These are phyloP conservation scores for Aphrophora alni DNA, from an alignment of 2,888 invertebrate genomes.

Conservation along the genomic window DNA sequence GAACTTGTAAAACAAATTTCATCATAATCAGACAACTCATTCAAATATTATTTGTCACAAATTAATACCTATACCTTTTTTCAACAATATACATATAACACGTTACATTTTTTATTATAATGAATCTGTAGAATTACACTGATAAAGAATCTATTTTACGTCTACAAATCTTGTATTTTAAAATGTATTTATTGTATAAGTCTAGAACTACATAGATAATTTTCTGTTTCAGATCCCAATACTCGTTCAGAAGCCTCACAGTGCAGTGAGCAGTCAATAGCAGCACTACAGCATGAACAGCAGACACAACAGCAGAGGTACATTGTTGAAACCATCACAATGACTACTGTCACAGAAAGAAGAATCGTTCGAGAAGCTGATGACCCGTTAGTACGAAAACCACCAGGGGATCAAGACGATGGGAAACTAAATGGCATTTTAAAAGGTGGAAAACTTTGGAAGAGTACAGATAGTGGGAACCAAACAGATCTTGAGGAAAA, in stretches of 20 bases:
- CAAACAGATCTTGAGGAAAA: conserved; percentile 41
- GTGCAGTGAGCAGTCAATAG: neutral
- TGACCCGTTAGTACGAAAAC: conserved; percentile 38
- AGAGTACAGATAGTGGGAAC: conserved; percentile 58
- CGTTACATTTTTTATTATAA: no score
- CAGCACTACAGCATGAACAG: neutral
- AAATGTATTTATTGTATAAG: no score
- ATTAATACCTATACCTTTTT: no score
- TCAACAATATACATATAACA: no score
- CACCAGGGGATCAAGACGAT: conserved; percentile 8
- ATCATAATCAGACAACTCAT: no score
- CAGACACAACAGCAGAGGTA: conserved; percentile 60
- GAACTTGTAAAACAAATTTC: no score
- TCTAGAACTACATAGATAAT: no score
- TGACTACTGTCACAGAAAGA: conserved; percentile 71
- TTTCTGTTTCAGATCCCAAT: neutral
- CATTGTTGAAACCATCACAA: conserved; percentile 71
- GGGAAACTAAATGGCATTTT: conserved; percentile 66
- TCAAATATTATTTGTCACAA: no score
- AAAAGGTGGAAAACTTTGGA: conserved; percentile 80
- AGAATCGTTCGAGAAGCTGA: conserved; percentile 62
- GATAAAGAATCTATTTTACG: no score
- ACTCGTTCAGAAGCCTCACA: neutral
- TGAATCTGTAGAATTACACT: no score
- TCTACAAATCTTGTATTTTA: no score